Percentiles rank a stretch among this genome's conserved stretches.
phyloP scores from a whole-genome alignment of 2,888 invertebrate species.

The Spisula subtruncata region DNA sequence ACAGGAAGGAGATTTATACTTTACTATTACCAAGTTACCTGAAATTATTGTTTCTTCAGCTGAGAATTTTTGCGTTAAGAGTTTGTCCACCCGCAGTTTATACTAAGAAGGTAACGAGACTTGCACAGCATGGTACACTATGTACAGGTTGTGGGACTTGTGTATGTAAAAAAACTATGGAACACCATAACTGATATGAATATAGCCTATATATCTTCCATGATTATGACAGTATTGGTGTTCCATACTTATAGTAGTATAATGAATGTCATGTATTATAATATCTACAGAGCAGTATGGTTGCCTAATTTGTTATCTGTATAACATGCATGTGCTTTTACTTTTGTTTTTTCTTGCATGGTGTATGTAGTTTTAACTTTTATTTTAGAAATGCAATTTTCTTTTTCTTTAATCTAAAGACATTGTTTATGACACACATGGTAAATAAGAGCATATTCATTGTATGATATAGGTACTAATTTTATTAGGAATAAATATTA shows the following conservation, averaged over 20 bases:
- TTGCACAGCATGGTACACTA: slow-evolving; percentile 26
- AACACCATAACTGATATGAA: background rate
- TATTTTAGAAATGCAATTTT: background rate
- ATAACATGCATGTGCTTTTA: slow-evolving; percentile 26
- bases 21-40: background rate
- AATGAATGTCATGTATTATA: background rate
- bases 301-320: slow-evolving; percentile 10
- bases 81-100: background rate
- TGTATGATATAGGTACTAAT: background rate
- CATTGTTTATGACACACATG: background rate
- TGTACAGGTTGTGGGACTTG: background rate
- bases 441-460: background rate
- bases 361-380: slow-evolving; percentile 5
- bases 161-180: slow-evolving; percentile 6
- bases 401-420: background rate
- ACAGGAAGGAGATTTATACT: background rate
- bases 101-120: background rate
- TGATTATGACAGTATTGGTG: background rate
- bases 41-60: slow-evolving; percentile 20
- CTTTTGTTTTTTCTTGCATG: slow-evolving; percentile 7
- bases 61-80: slow-evolving; percentile 29
- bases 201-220: background rate
- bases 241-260: slow-evolving; percentile 2
- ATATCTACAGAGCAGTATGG: slow-evolving; percentile 24
- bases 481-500: too few relatives aligned